Percentiles rank a stretch among this genome's conserved stretches.
Evolutionary conservation across 1,140 invertebrate species (phyloP).

Genomic region (Drosophila nannoptera): DNA sequence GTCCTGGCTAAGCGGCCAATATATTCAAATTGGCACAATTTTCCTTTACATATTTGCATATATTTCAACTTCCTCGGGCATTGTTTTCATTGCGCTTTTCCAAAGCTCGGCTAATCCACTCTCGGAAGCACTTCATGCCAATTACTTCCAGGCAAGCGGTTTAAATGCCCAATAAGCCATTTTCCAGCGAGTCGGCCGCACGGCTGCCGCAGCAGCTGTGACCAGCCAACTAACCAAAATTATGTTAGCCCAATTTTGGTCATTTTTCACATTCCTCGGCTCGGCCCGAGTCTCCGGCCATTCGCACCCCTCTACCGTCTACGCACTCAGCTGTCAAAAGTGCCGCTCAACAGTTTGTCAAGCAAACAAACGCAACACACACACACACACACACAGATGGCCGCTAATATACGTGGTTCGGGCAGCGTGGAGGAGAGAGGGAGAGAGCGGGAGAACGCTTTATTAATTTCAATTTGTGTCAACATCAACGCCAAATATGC

Average conservation of each 20-base stretch:
- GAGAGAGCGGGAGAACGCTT: slow-evolving; percentile 32
- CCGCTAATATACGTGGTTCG: slow-evolving; percentile 21
- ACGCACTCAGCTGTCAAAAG: slow-evolving; percentile 44
- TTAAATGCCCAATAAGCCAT: too few species aligned
- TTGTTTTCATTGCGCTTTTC: slow-evolving; percentile 3
- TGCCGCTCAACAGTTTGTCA: slow-evolving; percentile 68
- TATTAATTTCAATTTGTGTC: slow-evolving; percentile 77
- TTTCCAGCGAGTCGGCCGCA: too few species aligned
- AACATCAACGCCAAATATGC: slow-evolving; percentile 69
- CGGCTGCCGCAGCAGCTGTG: slow-evolving; percentile 17
- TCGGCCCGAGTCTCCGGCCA: not conserved
- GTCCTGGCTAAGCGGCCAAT: not conserved
- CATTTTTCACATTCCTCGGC: slow-evolving; percentile 59
- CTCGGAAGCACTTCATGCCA: too few species aligned
- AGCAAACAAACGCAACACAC: slow-evolving; percentile 38
- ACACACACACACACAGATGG: not conserved
- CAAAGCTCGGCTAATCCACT: too few species aligned
- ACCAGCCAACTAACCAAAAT: slow-evolving; percentile 55
- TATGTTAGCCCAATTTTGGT: slow-evolving; percentile 59
- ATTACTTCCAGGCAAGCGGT: too few species aligned
- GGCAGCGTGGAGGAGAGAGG: not conserved
- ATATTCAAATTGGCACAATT: slow-evolving; percentile 35
- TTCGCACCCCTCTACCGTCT: slow-evolving; percentile 1
- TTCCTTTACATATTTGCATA: not conserved
- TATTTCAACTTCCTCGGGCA: not conserved